Base-by-base conservation (phyloP, 1,140 invertebrate species). In the Physella acuta region DNA sequence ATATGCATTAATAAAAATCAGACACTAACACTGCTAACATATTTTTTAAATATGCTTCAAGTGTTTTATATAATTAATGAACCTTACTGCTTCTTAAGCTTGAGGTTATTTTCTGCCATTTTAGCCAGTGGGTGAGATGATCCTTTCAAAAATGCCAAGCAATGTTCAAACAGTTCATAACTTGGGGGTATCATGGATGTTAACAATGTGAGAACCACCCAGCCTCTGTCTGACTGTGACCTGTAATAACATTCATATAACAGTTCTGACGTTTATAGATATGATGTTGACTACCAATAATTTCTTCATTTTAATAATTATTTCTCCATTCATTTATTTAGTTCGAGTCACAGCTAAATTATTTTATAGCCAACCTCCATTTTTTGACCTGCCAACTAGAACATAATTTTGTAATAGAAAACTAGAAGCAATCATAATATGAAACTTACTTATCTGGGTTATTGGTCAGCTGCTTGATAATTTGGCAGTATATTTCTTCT, bases 401-500 rank as follows among this genome's bases (percentile, higher is more conserved):
- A 53, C 33, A 24, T 4, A 11, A 33, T 34, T 17, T 36, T 17
- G 51, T 17, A 26, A 20, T 24, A 8, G n/a, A 26, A 33, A 55
- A 66, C 5, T 16, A 26, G 2, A 20, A 17, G 14, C 31, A 11
- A 28, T 20, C 20, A 3, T n/a, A 20, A 5, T n/a, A 36, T 11
- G 39, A 20, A 56, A 16, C 75, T 74, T 73, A 79, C 78, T 65
- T 74, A 55, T 78, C 73, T 28, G 75, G 73, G 61, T 79, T 79
- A 28, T 73, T 67, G 33, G 78, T 79, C 1, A 79, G 68, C 56
- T 79, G 78, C 65, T 78, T 79, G 56, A 79, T 73, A n/a, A 79
- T n/a, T 34, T 79, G 78, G 55, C 78, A 79, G 56, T 73, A 79
- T 16, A 79, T 71, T 70, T 79, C 78, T 20, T 79, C 78, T 33